These are phyloP conservation scores for Drosophila dunni DNA, from an alignment of 1,140 invertebrate genomes.

Conservation along the genomic window DNA sequence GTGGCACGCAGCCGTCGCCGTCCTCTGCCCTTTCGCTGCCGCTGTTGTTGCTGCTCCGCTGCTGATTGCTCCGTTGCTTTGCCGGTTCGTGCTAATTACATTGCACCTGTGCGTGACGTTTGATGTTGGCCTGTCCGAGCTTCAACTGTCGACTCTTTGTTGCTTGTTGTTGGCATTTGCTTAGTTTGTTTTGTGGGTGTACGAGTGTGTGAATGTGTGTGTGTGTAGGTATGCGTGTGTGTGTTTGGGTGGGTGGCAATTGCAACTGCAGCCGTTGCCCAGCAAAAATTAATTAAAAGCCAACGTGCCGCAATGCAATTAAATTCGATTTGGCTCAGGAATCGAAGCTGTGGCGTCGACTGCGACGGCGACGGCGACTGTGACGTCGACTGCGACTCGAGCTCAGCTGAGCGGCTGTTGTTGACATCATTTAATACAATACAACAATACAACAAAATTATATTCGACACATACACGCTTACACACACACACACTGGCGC, in stretches of 20 bases:
- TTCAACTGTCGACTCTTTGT: slow-evolving; percentile 55
- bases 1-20: slow-evolving; percentile 49
- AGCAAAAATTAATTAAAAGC: slow-evolving; percentile 82
- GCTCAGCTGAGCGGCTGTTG: slow-evolving; percentile 77
- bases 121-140: slow-evolving; percentile 77
- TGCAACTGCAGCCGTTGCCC: slow-evolving; percentile 43
- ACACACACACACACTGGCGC: slow-evolving; percentile 19
- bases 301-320: slow-evolving; percentile 82
- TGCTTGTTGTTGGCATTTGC: slow-evolving; percentile 51
- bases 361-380: not conserved
- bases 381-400: slow-evolving; percentile 39
- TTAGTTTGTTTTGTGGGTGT: slow-evolving; percentile 64
- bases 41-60: slow-evolving; percentile 1
- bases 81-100: slow-evolving; percentile 79
- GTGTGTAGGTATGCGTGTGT: slow-evolving; percentile 3
- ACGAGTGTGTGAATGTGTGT: not conserved
- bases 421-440: slow-evolving; percentile 83
- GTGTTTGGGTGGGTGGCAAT: slow-evolving; percentile 1
- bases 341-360: slow-evolving; percentile 47
- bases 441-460: slow-evolving; percentile 80
- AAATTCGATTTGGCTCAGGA: slow-evolving; percentile 75
- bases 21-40: slow-evolving; percentile 11
- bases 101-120: slow-evolving; percentile 81
- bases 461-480: slow-evolving; percentile 61
- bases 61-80: slow-evolving; percentile 47